A percentile compares a stretch with the other conserved stretches of the same genome.
phyloP scores from a whole-genome alignment of 2,888 invertebrate species.

The Globia sparganii region DNA sequence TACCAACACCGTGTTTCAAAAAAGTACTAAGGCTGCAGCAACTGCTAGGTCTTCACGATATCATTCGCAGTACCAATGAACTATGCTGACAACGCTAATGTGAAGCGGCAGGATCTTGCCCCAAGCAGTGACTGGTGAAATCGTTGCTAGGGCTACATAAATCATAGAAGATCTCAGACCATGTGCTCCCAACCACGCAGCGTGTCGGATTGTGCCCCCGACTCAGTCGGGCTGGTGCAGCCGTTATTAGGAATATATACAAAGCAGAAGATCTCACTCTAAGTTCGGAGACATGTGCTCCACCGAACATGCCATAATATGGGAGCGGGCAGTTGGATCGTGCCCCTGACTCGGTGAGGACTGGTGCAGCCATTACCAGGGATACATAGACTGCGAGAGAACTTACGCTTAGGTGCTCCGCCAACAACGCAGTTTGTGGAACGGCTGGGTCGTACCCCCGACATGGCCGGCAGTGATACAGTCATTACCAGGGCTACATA shows the following conservation, averaged over 20 bases:
- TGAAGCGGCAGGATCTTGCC: background rate
- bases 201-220: slow-evolving; percentile 59
- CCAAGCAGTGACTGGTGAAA: background rate
- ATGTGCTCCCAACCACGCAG: slow-evolving; percentile 85
- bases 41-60: background rate
- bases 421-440: slow-evolving; percentile 74
- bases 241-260: slow-evolving; percentile 32
- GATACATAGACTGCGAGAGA: background rate
- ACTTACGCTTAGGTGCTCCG: slow-evolving; percentile 82
- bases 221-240: slow-evolving; percentile 54
- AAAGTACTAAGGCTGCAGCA: slow-evolving; percentile 4
- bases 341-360: slow-evolving; percentile 44
- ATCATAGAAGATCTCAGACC: too few relatives aligned
- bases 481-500: slow-evolving; percentile 16
- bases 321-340: slow-evolving; percentile 36
- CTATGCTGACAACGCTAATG: background rate
- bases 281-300: slow-evolving; percentile 86
- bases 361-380: slow-evolving; percentile 1
- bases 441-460: background rate
- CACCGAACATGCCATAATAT: slow-evolving; percentile 76
- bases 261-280: slow-evolving; percentile 69
- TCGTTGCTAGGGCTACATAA: too few relatives aligned
- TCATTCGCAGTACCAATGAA: background rate
- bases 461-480: background rate
- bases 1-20: background rate